Base-by-base conservation (phyloP, 2,797 vertebrate genomes). In the Arnoldichthys spilopterus region DNA sequence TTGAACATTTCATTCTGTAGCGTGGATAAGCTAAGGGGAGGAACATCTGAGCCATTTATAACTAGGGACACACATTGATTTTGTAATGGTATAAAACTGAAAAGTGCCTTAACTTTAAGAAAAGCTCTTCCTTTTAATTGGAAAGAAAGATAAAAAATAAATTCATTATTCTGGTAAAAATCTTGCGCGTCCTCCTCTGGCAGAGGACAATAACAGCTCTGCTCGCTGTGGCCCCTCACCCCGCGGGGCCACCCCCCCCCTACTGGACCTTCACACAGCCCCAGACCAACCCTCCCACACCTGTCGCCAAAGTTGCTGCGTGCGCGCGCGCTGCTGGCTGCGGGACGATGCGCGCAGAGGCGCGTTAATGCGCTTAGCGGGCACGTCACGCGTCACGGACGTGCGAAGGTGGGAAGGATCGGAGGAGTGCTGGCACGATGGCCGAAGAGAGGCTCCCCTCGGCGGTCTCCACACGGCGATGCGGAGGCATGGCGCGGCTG, bases 161-260 rank as follows among this genome's bases (percentile, higher is more conserved):
- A n/a, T n/a, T n/a, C n/a, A n/a, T n/a, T n/a, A n/a, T n/a, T n/a
- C n/a, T n/a, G n/a, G n/a, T n/a, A n/a, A n/a, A n/a, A n/a, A n/a
- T n/a, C n/a, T n/a, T n/a, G n/a, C n/a, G n/a, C n/a, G n/a, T n/a
- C n/a, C n/a, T n/a, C n/a, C n/a, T n/a, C n/a, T n/a, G n/a, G n/a
- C n/a, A n/a, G n/a, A n/a, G n/a, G n/a, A n/a, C 34, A 3, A 37
- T 37, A 37, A 32, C 20, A 49, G 53, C 62, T 40, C 40, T 15
- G 62, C 47, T 66, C 78, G 51, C 82, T 86, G 89, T 88, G 89
- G 90, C 79, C 88, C 89, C 92, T 91, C 90, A 86, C 83, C 82
- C 64, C 64, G 71, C 75, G 74, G n/a, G n/a, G n/a, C 34, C 74
- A 59, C 49, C 20, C 66, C 82, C 80, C 86, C 82, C 83, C 67